Conservation (phyloP, 2,888 invertebrate genomes). For the Lymantria dispar region DNA sequence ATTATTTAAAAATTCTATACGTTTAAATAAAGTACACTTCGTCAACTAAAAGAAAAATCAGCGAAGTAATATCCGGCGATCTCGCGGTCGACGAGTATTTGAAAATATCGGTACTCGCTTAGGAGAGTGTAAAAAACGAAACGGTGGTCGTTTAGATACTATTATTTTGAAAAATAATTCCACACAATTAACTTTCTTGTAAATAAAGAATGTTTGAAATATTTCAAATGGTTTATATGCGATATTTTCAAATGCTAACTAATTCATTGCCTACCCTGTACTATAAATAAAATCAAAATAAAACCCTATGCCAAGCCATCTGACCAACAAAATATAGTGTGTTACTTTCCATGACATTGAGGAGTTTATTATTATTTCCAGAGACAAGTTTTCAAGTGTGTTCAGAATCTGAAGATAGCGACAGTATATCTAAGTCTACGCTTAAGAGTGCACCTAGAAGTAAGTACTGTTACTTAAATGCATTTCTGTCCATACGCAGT, state of each 20-base stretch:
- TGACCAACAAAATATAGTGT: background rate
- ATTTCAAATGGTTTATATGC: too few relatives aligned
- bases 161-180: background rate
- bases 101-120: too few relatives aligned
- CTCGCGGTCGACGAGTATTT: too few relatives aligned
- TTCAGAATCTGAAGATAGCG: slow-evolving; percentile 79
- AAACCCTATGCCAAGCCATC: too few relatives aligned
- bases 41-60: slow-evolving; percentile 10
- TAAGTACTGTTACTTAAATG: too few relatives aligned
- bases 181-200: background rate
- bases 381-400: slow-evolving; percentile 79
- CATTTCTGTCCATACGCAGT: too few relatives aligned
- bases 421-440: slow-evolving; percentile 77
- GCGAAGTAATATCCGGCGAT: too few relatives aligned
- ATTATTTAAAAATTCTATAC: too few relatives aligned
- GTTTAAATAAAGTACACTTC: background rate
- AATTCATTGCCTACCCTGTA: too few relatives aligned
- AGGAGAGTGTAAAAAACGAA: background rate
- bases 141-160: background rate
- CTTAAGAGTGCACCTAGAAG: slow-evolving; percentile 74
- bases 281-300: background rate
- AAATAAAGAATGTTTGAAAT: too few relatives aligned
- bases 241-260: background rate
- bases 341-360: background rate
- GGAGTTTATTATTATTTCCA: slow-evolving; percentile 42